Evolutionary conservation across 2,888 invertebrate genomes (phyloP), one percentile per base, ranked within the genome.

Genomic region (Panopea generosa): DNA sequence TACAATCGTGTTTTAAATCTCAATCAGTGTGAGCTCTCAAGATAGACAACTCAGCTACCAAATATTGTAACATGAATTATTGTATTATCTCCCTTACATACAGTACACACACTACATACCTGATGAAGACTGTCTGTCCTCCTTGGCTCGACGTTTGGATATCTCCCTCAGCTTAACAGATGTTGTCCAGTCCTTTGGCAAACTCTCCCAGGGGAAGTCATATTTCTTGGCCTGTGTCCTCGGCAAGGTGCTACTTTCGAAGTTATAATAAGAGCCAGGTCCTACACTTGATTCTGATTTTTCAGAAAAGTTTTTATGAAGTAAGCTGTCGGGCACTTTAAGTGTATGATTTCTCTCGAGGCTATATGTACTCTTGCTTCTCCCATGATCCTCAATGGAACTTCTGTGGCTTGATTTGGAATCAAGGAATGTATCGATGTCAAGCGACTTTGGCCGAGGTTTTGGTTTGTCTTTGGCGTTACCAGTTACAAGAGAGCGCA

Each of bases 41-140:
- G 33, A 33, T 33, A 11, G 6, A 33, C 11, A 33, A 33, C 33
- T 33, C 33, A 7, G 11, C 33, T 33, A 33, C 33, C 11, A n/a
- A n/a, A n/a, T n/a, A n/a, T n/a, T n/a, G 11, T 33, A 33, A 33
- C 33, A 4, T 33, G 33, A 33, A 33, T 7, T 4, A 4, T 33
- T 33, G 33, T 4, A 11, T 26, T 38, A 62, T 29, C 11, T 52
- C 52, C 40, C 50, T 52, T 18, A 52, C 9, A 20, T 47, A 49
- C 9, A 24, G 7, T 7, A 16, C 6, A 27, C 11, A 7, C 9
- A 40, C 40, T 40, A 20, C 78, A 66, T 52, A 90, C 90, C 91
- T 84, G 91, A 91, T 4, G 91, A 91, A 7, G 90, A 90, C 61
- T 90, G 89, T 16, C 89, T 76, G 49, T 90, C 90, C 57, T 90